Percentiles rank a stretch among this genome's conserved stretches.
Evolutionary conservation across 1,140 invertebrate genomes (phyloP).

Genomic region (Camponotus floridanus): DNA sequence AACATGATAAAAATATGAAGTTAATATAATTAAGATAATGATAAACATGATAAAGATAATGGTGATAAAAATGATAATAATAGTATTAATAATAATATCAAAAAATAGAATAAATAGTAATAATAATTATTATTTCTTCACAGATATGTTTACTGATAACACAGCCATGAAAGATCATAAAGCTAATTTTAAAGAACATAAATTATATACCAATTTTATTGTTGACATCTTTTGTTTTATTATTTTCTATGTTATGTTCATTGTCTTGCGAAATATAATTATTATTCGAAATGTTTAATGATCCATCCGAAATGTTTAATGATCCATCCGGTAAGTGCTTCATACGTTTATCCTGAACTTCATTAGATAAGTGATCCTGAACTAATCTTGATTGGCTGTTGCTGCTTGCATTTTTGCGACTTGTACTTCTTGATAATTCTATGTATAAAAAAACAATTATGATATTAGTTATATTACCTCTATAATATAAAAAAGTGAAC

Average conservation of each 20-base stretch:
- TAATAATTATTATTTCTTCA: not conserved
- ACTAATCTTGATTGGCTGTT: not conserved
- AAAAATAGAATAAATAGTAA: too few species aligned
- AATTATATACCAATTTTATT: constrained; percentile 6
- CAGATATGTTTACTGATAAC: not conserved
- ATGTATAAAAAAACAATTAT: constrained; percentile 17
- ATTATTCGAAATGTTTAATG: not conserved
- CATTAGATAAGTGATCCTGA: not conserved
- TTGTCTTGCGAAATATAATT: not conserved
- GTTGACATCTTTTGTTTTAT: not conserved
- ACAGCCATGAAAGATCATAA: not conserved
- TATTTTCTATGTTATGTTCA: not conserved
- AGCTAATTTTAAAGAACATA: not conserved
- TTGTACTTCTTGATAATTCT: constrained; percentile 9
- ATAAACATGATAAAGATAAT: not conserved
- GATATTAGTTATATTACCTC: not conserved
- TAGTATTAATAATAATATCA: not conserved
- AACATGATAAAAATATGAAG: not conserved
- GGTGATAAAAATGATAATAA: not conserved
- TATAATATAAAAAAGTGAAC: not conserved
- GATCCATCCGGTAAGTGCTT: not conserved
- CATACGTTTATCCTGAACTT: not conserved
- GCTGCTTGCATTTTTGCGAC: not conserved
- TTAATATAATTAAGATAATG: not conserved
- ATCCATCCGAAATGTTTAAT: too few species aligned